Evolutionary conservation across 37 sponge, comb jelly and placozoan genomes (phyloP).

Genomic region (Dysidea cf. avara): DNA sequence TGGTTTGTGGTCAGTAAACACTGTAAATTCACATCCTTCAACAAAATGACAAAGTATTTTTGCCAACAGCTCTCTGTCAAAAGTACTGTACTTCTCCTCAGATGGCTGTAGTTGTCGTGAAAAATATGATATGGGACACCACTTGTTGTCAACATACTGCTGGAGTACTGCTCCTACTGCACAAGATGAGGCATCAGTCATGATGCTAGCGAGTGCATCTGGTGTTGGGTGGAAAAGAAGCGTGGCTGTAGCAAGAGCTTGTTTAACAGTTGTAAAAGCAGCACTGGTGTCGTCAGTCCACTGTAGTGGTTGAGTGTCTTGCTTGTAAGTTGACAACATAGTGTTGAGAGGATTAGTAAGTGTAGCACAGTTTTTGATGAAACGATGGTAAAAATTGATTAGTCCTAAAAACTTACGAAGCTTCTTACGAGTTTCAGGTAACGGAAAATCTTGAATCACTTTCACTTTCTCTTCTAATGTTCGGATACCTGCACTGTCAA

Average conservation of each 20-base stretch:
- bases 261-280: constrained; percentile 21
- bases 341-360: constrained; percentile 25
- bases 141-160: neutral
- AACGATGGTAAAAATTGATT: no score
- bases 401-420: constrained; percentile 43
- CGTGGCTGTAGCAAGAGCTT: constrained; percentile 14
- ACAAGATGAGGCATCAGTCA: constrained; percentile 35
- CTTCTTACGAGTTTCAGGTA: constrained; percentile 1
- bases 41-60: constrained; percentile 2
- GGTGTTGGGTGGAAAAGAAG: constrained; percentile 5
- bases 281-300: constrained; percentile 13
- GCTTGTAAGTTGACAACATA: neutral
- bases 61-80: constrained; percentile 39
- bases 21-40: neutral
- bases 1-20: constrained; percentile 27
- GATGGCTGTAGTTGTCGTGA: constrained; percentile 29
- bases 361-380: constrained; percentile 32
- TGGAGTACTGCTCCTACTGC: constrained; percentile 27
- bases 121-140: constrained; percentile 28
- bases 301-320: neutral
- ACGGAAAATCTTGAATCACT: constrained; percentile 15
- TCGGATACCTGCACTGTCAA: neutral
- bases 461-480: neutral
- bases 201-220: constrained; percentile 10
- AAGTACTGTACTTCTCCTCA: constrained; percentile 41